Evolutionary conservation across 1,140 invertebrate species (phyloP).

Genomic region (Alviniconcha marisindica): DNA sequence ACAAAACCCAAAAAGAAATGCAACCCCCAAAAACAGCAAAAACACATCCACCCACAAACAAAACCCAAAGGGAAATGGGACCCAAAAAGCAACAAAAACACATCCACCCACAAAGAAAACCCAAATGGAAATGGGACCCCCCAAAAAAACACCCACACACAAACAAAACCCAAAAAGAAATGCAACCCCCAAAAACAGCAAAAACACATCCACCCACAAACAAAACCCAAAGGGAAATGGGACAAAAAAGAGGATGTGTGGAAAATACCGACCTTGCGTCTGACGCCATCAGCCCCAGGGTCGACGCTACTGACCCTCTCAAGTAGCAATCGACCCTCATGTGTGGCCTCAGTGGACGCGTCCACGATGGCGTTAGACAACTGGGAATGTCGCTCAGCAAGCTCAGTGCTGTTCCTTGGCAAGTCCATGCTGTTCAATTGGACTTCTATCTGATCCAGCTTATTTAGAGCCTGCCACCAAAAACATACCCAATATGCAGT

Average conservation of each 20-base stretch:
- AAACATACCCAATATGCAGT: neutral
- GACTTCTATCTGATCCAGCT: conserved; percentile 87
- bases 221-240: too few species aligned
- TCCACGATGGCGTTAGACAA: conserved; percentile 82
- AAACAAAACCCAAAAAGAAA: neutral
- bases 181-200: neutral
- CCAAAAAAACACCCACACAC: neutral
- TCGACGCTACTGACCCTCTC: conserved; percentile 82
- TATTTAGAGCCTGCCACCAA: conserved; percentile 81
- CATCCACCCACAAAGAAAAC: too few species aligned
- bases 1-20: neutral
- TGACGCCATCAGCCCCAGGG: conserved; percentile 82
- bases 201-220: too few species aligned
- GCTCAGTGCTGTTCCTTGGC: conserved; percentile 80
- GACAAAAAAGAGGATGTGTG: neutral
- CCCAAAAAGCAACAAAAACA: neutral
- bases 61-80: neutral
- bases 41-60: too few species aligned
- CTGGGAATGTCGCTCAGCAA: conserved; percentile 83
- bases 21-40: neutral
- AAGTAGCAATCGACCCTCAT: conserved; percentile 85
- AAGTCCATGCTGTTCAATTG: conserved; percentile 82
- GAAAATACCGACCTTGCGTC: conserved; percentile 70
- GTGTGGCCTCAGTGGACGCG: conserved; percentile 80
- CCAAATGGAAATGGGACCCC: neutral